phyloP scores from a whole-genome alignment of 2,113 vertebrate species.

The Gadus macrocephalus region DNA sequence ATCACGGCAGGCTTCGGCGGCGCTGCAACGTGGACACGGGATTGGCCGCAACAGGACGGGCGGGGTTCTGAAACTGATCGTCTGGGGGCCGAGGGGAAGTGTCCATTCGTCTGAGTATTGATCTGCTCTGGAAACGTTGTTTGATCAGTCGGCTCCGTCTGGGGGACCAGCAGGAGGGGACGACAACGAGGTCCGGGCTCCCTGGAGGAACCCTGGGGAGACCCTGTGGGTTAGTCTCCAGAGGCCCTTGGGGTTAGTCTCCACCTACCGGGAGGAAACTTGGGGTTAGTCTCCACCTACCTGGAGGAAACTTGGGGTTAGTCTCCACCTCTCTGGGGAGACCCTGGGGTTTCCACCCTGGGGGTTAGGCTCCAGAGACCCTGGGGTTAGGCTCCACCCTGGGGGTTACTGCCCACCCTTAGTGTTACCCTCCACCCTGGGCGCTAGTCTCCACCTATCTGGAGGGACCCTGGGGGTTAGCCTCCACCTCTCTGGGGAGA shows the following conservation, averaged over 20 bases:
- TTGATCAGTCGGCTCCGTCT: conserved; percentile 55
- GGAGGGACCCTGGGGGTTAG: conserved; percentile 46
- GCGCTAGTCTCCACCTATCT: too few relatives aligned
- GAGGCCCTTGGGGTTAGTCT: too few relatives aligned
- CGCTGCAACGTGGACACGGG: too few relatives aligned
- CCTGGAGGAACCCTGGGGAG: conserved; percentile 17
- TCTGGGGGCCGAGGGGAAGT: conserved; percentile 23
- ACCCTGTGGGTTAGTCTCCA: too few relatives aligned
- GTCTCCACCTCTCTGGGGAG: conserved; percentile 36
- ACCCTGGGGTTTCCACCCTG: background rate
- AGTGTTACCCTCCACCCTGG: too few relatives aligned
- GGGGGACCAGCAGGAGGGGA: conserved; percentile 42
- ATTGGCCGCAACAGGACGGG: too few relatives aligned
- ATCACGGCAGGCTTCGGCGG: too few relatives aligned
- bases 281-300: too few relatives aligned
- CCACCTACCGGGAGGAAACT: too few relatives aligned
- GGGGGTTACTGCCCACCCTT: too few relatives aligned
- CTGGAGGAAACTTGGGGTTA: conserved; percentile 41
- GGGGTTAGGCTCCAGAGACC: too few relatives aligned
- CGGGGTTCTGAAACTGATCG: conserved; percentile 11
- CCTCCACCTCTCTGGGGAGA: conserved; percentile 35
- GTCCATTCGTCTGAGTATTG: conserved; percentile 45
- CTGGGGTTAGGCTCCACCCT: too few relatives aligned
- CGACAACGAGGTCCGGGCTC: conserved; percentile 58
- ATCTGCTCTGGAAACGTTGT: conserved; percentile 55